Conservation (phyloP, 2,113 vertebrate genomes). For the Laticauda colubrina region DNA sequence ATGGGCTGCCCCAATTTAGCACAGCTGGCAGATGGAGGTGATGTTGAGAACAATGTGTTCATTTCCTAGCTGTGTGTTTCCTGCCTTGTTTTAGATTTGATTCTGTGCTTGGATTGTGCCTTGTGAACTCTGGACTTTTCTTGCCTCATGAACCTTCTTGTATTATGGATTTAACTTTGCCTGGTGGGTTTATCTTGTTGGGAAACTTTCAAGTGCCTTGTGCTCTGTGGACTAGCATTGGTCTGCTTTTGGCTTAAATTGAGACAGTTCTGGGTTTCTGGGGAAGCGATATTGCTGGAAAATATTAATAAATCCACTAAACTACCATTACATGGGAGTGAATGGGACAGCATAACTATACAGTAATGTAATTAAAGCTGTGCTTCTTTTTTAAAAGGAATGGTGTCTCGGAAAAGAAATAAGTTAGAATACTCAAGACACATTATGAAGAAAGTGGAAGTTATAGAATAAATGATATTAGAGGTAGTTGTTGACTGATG, state of each 20-base stretch:
- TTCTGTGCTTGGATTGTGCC: background rate
- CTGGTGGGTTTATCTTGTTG: background rate
- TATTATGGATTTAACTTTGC: background rate
- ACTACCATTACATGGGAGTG: background rate
- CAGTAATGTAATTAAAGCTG: background rate
- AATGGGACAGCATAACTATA: background rate
- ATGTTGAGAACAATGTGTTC: background rate
- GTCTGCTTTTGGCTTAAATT: background rate
- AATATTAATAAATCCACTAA: background rate
- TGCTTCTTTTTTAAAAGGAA: background rate
- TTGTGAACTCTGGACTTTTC: background rate
- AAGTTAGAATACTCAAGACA: background rate
- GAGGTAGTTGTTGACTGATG: background rate
- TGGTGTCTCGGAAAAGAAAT: background rate
- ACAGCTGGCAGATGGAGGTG: background rate
- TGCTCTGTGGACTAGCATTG: background rate
- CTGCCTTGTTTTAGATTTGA: background rate
- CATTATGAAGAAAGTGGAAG: background rate
- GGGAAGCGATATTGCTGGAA: background rate
- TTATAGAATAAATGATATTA: background rate
- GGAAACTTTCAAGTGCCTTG: background rate
- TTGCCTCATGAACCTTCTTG: background rate
- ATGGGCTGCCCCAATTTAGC: background rate
- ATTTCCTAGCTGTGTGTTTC: background rate
- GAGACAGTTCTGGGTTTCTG: background rate